Evolutionary conservation across 2,113 vertebrate genomes (phyloP).

Genomic region (Gobiocypris rarus): DNA sequence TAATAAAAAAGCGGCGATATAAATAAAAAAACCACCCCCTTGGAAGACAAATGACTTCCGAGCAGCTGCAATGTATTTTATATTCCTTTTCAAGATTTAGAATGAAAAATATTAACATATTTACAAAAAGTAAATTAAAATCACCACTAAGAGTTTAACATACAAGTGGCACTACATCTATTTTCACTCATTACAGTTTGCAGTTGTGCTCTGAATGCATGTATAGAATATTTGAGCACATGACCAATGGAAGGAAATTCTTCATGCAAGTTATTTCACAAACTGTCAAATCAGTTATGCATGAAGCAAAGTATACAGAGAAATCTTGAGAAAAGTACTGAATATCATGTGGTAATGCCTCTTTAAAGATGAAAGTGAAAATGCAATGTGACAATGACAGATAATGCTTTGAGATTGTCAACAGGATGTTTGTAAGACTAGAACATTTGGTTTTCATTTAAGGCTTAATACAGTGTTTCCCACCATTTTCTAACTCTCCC

Average conservation of each 20-base stretch:
- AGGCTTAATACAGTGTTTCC: slow-evolving; percentile 13
- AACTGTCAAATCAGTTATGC: neutral
- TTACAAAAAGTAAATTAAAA: neutral
- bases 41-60: neutral
- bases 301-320: neutral
- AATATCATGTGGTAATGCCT: neutral
- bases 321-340: neutral
- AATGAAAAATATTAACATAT: neutral
- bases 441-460: neutral
- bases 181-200: neutral
- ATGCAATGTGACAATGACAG: neutral
- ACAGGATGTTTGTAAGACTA: neutral
- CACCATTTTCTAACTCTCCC: slow-evolving; percentile 8
- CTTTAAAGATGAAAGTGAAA: slow-evolving; percentile 14
- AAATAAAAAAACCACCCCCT: neutral
- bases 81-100: neutral
- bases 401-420: slow-evolving; percentile 1
- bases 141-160: neutral
- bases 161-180: neutral
- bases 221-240: neutral
- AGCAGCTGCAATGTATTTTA: neutral
- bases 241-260: neutral
- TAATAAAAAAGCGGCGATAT: neutral
- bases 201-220: slow-evolving; percentile 25
- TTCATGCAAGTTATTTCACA: neutral